Evolutionary conservation across 2,888 invertebrate genomes (phyloP).

Genomic region (Stegophylla sp.): DNA sequence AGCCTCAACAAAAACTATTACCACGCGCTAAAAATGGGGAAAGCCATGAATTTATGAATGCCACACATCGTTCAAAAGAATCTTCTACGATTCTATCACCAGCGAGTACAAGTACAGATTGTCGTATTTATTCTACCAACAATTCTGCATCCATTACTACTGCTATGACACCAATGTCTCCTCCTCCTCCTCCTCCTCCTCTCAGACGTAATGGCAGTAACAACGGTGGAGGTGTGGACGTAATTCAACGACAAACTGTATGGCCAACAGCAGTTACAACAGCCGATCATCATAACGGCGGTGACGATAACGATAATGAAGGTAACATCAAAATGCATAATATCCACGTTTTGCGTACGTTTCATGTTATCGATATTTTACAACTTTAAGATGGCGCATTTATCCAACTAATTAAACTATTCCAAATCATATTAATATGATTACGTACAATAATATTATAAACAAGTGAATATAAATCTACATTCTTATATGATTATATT

Average conservation of each 20-base stretch:
- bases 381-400: neutral
- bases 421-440: neutral
- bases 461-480: neutral
- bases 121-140: conserved; percentile 37
- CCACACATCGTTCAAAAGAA: conserved; percentile 7
- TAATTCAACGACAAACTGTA: conserved; percentile 29
- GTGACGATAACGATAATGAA: conserved; percentile 24
- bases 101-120: conserved; percentile 16
- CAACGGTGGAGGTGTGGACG: conserved; percentile 6
- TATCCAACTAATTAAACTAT: neutral
- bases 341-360: no score
- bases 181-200: conserved; percentile 6
- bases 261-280: conserved; percentile 32
- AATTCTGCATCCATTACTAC: conserved; percentile 21
- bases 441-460: neutral
- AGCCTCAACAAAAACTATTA: conserved; percentile 36
- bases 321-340: conserved; percentile 1
- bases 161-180: conserved; percentile 6
- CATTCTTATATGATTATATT: no score
- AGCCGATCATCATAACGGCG: conserved; percentile 16
- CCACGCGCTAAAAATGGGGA: conserved; percentile 21
- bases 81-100: conserved; percentile 35
- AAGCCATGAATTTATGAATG: conserved; percentile 2
- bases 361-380: no score
- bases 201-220: neutral